Percentiles rank a stretch among this genome's conserved stretches.
Evolutionary conservation across 2,113 vertebrate species (phyloP).

Genomic region (Aegotheles bennettii): DNA sequence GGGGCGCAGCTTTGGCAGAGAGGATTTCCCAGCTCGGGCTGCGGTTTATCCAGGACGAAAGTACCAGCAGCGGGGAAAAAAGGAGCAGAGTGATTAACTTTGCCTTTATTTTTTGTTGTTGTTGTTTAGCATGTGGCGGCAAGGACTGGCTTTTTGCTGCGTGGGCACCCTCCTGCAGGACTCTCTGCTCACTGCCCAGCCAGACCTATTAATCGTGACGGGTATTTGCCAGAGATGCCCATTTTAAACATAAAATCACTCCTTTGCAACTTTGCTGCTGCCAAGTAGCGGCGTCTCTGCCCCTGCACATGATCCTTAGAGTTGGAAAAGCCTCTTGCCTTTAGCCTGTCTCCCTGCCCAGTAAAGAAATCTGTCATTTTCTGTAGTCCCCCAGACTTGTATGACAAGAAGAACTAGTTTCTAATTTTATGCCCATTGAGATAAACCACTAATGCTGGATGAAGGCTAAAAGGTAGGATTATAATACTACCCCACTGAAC

Average conservation of each 20-base stretch:
- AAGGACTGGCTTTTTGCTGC: not conserved
- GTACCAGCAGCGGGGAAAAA: not conserved
- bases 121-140: not conserved
- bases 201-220: not conserved
- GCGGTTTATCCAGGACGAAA: not conserved
- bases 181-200: not conserved
- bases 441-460: slow-evolving; percentile 80
- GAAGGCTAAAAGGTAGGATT: slow-evolving; percentile 82
- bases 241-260: slow-evolving; percentile 6
- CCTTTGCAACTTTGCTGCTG: slow-evolving; percentile 41
- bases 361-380: slow-evolving; percentile 55
- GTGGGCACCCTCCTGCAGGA: slow-evolving; percentile 14
- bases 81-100: slow-evolving; percentile 18
- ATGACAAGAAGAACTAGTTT: slow-evolving; percentile 80
- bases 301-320: slow-evolving; percentile 49
- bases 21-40: not conserved
- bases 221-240: not conserved
- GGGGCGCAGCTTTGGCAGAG: not conserved
- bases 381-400: slow-evolving; percentile 71
- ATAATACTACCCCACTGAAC: slow-evolving; percentile 78
- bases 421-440: slow-evolving; percentile 84
- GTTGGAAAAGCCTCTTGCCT: slow-evolving; percentile 43
- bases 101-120: not conserved
- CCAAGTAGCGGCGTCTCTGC: not conserved
- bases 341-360: slow-evolving; percentile 18